Evolutionary conservation across 2,797 vertebrate species (phyloP), one percentile per base, ranked within the genome.

Genomic region (Fringilla coelebs): DNA sequence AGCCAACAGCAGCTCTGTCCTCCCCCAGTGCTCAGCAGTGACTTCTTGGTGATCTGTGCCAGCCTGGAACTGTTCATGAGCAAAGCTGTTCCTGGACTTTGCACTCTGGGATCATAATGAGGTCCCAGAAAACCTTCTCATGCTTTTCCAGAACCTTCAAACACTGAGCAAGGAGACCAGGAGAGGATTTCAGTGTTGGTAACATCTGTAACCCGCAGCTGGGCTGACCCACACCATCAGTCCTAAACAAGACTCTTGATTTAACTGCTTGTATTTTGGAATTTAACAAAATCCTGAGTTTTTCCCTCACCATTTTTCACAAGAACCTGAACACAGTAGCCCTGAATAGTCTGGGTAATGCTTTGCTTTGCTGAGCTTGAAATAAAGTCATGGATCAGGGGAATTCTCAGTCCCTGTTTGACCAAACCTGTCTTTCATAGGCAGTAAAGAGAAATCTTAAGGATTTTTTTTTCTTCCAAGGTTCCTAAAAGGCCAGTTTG

Each of bases 361-460:
- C 85, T 88, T 94, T 75, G 88, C 41, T 88, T 85, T 61, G 61
- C 54, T 71, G 82, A 87, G 61, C 65, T 92, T 74, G 18, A 75
- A 75, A 49, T 49, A 52, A 83, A 94, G 46, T 15, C 20, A 45
- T 32, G 43, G 63, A 43, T 77, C 11, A 67, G 49, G 67, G 74
- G 77, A 81, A 57, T 87, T 67, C n/a, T 62, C 73, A 34, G 38
- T 71, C 32, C 25, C n/a, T 61, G 40, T 31, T 71, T 49, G 77
- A 38, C 32, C 4, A 4, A 81, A 49, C 73, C 52, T 38, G 72
- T 48, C 52, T 63, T 71, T 55, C 65, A 66, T 24, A 74, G 43
- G 34, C 71, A 31, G 31, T 38, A 17, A 40, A 41, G 57, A 66
- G 62, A 84, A 61, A 80, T 36, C 38, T 54, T 36, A 16, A 26